These are phyloP conservation scores for Selene dorsalis DNA, from an alignment of 2,797 vertebrate genomes.

Conservation along the genomic window DNA sequence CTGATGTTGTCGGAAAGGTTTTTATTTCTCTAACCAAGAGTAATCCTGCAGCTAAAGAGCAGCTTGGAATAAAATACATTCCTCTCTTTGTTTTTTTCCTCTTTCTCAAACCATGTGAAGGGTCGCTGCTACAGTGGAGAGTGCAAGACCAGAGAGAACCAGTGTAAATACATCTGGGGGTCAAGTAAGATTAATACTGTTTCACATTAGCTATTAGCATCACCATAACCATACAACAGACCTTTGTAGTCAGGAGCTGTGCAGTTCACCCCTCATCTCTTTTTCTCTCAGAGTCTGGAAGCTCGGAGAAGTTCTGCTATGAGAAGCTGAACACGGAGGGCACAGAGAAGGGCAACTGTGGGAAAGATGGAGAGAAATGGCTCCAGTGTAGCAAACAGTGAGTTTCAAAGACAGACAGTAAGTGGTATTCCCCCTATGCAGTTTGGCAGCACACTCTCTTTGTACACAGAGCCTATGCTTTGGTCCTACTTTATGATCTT, in stretches of 20 bases:
- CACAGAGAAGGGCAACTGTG: conserved; percentile 98
- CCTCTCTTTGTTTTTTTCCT: background rate
- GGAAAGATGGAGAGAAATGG: conserved; percentile 93
- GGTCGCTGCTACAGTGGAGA: conserved; percentile 97
- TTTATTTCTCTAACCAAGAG: background rate
- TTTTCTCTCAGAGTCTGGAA: conserved; percentile 87
- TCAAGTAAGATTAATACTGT: conserved; percentile 87
- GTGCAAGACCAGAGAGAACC: conserved; percentile 98
- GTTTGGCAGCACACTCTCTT: background rate
- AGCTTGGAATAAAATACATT: background rate
- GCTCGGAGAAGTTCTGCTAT: conserved; percentile 98
- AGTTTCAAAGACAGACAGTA: conserved; percentile 70
- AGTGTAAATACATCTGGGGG: conserved; percentile 99
- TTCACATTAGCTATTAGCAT: conserved; percentile 10
- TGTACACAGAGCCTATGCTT: background rate
- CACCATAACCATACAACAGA: background rate
- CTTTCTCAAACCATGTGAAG: conserved; percentile 76
- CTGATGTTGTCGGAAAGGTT: background rate
- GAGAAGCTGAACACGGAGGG: conserved; percentile 99
- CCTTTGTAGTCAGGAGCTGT: background rate
- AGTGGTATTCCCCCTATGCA: background rate
- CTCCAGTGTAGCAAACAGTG: conserved; percentile 98
- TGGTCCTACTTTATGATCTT: background rate
- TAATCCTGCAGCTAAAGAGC: background rate
- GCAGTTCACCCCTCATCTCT: conserved; percentile 25